These are phyloP conservation scores for Monomorium pharaonis DNA, from an alignment of 1,140 invertebrate species.

Conservation along the genomic window DNA sequence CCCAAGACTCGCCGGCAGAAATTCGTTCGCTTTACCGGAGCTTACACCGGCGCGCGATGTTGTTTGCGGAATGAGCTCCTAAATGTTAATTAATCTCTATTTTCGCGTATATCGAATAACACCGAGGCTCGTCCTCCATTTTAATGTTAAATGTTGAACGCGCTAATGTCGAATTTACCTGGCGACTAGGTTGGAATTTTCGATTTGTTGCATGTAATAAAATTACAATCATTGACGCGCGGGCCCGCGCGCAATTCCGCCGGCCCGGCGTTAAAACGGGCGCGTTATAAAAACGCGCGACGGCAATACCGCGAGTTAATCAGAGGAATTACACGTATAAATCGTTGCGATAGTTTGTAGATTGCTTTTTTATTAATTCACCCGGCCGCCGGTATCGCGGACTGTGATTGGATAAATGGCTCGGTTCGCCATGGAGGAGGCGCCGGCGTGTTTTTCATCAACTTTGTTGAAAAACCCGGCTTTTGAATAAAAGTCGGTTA, in stretches of 20 bases:
- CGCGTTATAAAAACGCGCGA: conserved; percentile 53
- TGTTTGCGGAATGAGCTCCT: conserved; percentile 15
- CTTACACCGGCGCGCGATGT: background rate
- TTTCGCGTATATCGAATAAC: conserved; percentile 14
- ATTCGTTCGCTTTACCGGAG: background rate
- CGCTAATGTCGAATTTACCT: conserved; percentile 51
- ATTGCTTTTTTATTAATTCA: conserved; percentile 61
- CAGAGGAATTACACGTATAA: conserved; percentile 60
- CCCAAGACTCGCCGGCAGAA: conserved; percentile 1
- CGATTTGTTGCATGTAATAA: conserved; percentile 59
- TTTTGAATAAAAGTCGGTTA: conserved; percentile 61
- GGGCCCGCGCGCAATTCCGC: conserved; percentile 19
- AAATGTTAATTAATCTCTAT: conserved; percentile 55
- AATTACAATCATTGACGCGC: conserved; percentile 53
- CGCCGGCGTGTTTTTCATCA: conserved; percentile 60
- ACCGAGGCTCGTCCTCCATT: background rate
- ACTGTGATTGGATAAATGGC: conserved; percentile 61
- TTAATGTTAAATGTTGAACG: conserved; percentile 32
- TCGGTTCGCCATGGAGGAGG: conserved; percentile 54
- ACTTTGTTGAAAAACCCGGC: conserved; percentile 56
- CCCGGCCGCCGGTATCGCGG: conserved; percentile 53
- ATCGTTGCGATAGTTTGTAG: conserved; percentile 59
- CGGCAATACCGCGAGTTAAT: conserved; percentile 58
- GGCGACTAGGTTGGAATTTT: conserved; percentile 40
- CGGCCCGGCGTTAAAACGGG: conserved; percentile 37